Conservation (phyloP, 2,113 vertebrate species). For the Hippotragus niger region DNA sequence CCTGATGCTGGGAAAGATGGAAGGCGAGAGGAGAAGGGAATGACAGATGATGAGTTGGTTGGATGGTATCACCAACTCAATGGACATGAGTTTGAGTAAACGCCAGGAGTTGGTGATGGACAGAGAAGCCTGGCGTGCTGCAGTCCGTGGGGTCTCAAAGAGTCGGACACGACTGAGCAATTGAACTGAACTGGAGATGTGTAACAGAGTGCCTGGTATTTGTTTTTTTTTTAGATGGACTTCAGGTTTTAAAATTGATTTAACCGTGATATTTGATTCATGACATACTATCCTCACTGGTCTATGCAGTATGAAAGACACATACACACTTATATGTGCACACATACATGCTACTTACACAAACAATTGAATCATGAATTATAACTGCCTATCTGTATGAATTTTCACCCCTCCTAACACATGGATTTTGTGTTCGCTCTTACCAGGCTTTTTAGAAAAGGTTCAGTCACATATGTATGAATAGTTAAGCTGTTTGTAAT, state of each 20-base stretch:
- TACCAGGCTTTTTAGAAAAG: neutral
- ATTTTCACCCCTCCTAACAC: neutral
- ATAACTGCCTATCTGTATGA: neutral
- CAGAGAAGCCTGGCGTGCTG: neutral
- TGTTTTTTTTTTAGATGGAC: neutral
- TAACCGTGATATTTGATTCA: neutral
- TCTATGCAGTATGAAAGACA: neutral
- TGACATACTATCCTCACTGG: neutral
- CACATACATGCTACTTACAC: neutral
- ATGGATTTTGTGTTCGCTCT: neutral
- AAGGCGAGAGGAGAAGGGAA: neutral
- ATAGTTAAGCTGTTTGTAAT: neutral
- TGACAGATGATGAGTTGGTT: neutral
- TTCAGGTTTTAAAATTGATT: neutral
- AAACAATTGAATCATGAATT: neutral
- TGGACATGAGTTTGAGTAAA: neutral
- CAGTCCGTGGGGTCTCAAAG: neutral
- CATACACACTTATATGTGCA: neutral
- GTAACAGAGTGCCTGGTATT: neutral
- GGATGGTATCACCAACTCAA: neutral
- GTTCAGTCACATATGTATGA: neutral
- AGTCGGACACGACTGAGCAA: neutral
- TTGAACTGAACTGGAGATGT: neutral
- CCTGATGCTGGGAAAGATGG: neutral
- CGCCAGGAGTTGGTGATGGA: rapidly evolving